Percentiles rank a stretch among this genome's conserved stretches.
Evolutionary conservation across 37 sponge, comb jelly and placozoan species (phyloP).

Genomic region (Amphimedon queenslandica): DNA sequence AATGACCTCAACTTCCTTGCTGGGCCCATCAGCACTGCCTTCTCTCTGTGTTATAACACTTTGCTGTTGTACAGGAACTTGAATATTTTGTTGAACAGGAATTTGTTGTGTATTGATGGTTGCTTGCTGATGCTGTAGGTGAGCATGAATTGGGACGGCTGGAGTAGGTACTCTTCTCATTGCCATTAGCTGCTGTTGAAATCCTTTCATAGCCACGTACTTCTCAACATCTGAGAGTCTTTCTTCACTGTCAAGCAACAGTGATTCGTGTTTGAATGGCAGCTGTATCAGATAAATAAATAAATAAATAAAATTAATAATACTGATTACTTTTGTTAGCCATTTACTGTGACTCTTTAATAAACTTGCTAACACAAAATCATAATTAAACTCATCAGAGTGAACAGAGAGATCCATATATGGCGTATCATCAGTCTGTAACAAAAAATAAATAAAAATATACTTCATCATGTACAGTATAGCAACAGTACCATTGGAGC

Average conservation of each 20-base stretch:
- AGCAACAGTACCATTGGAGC: constrained; percentile 39
- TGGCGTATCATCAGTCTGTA: no score
- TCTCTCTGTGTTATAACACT: neutral
- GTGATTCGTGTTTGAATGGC: constrained; percentile 83
- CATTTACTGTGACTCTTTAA: constrained; percentile 23
- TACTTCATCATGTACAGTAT: neutral
- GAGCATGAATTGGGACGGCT: neutral
- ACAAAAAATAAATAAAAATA: neutral
- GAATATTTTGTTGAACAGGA: neutral
- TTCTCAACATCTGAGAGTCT: constrained; percentile 55
- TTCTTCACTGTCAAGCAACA: constrained; percentile 69
- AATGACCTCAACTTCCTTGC: constrained; percentile 15
- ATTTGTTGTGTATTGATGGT: neutral
- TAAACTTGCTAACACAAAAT: constrained; percentile 43
- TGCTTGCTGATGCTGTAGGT: neutral
- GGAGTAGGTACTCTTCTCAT: neutral
- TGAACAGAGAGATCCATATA: constrained; percentile 27
- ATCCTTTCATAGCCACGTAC: constrained; percentile 27
- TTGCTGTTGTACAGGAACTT: neutral
- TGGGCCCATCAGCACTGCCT: neutral
- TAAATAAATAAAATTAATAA: no score
- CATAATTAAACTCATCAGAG: constrained; percentile 39
- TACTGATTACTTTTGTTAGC: constrained; percentile 74
- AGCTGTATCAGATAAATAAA: constrained; percentile 28
- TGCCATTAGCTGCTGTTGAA: constrained; percentile 16